phyloP scores from a whole-genome alignment of 2,888 invertebrate species.

The Eupelmus urozonus region DNA sequence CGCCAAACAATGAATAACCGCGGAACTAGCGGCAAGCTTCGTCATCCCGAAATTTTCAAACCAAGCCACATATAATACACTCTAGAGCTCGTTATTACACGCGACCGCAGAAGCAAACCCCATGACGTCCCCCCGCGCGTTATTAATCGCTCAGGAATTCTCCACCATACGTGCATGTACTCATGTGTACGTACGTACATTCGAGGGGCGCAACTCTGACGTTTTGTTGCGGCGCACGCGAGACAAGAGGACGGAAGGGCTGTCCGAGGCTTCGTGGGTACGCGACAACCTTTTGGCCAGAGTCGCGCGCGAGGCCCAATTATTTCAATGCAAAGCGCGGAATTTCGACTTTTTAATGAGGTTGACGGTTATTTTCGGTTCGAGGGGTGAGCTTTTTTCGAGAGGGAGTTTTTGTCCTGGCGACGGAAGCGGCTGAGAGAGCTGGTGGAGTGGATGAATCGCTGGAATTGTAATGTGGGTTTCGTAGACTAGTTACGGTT shows the following conservation, averaged over 20 bases:
- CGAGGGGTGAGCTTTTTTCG: too few relatives aligned
- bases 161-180: neutral
- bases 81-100: too few relatives aligned
- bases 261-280: neutral
- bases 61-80: too few relatives aligned
- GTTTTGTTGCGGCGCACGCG: conserved; percentile 17
- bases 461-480: too few relatives aligned
- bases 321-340: conserved; percentile 5
- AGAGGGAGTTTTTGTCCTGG: too few relatives aligned
- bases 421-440: too few relatives aligned
- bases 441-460: too few relatives aligned
- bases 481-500: too few relatives aligned
- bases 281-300: neutral
- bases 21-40: too few relatives aligned
- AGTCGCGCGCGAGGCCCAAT: conserved; percentile 32
- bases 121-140: conserved; percentile 19
- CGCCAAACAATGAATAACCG: too few relatives aligned
- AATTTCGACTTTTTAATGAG: conserved; percentile 24
- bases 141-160: conserved; percentile 17
- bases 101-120: conserved; percentile 13
- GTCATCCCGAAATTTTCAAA: too few relatives aligned
- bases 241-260: conserved; percentile 23
- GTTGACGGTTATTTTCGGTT: too few relatives aligned
- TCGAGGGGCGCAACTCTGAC: neutral
- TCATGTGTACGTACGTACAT: neutral